These are phyloP conservation scores for Otolemur crassicaudatus DNA, from an alignment of 2,797 vertebrate genomes.

Conservation along the genomic window DNA sequence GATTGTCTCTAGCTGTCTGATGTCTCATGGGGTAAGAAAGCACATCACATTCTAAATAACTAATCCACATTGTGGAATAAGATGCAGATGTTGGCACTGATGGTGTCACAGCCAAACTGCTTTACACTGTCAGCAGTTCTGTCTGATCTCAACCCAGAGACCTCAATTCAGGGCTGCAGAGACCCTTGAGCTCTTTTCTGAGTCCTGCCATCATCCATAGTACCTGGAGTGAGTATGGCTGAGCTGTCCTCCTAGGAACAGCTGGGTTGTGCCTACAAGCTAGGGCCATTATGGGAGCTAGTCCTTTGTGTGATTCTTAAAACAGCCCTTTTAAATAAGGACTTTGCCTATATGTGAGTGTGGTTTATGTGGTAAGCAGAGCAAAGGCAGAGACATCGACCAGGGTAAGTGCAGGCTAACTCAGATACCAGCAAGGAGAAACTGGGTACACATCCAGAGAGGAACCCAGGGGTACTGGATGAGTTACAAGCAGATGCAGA, in stretches of 20 bases:
- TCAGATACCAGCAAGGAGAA: no score
- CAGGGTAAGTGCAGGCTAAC: background rate
- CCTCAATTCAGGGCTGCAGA: background rate
- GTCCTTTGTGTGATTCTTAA: background rate
- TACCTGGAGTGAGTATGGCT: background rate
- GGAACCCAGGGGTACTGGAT: fast-evolving
- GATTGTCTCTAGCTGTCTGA: background rate
- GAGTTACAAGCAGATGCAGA: background rate
- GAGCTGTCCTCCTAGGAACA: background rate
- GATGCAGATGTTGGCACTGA: background rate
- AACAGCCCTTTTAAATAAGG: background rate
- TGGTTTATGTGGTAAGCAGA: background rate
- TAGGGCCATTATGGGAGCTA: fast-evolving
- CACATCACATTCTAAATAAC: no score
- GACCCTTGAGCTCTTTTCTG: background rate
- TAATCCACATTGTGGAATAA: no score
- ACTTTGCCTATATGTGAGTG: background rate
- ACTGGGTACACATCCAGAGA: fast-evolving
- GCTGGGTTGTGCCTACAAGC: background rate
- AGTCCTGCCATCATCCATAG: background rate
- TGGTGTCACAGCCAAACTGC: no score
- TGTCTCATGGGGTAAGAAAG: background rate
- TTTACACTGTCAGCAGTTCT: fast-evolving
- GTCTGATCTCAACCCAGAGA: background rate
- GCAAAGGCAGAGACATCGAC: no score